Evolutionary conservation across 2,888 invertebrate species (phyloP), one percentile per base, ranked within the genome.

Genomic region (Eupithecia exiguata): DNA sequence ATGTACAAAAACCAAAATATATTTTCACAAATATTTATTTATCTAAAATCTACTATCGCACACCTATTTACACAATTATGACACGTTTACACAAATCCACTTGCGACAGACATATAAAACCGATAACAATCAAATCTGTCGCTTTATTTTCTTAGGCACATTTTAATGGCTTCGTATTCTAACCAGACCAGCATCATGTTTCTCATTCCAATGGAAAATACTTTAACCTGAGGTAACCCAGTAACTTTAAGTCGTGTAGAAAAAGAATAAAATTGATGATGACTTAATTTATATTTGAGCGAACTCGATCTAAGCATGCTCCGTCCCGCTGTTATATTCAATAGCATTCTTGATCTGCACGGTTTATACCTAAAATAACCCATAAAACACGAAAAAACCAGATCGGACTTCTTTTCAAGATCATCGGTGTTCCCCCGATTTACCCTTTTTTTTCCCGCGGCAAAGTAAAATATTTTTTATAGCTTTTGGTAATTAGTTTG

Each of bases 91-190:
- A 75, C 68, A 25, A n/a, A 70, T 63, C 69, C 66, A 18, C 35
- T 83, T 82, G 82, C 74, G 82, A 81, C 81, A 81, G 79, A 76
- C 7, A 40, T 38, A 66, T 40, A 66, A 21, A 66, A 66, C 40
- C 66, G 40, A 40, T 66, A 36, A 25, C 12, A 58, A 58, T 25
- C n/a, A 2, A 65, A n/a, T n/a, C 36, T 65, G 36, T 36, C 18
- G 36, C 36, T 65, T n/a, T 38, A 12, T 12, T 10, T 36, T 63
- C 35, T 38, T 36, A 18, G n/a, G n/a, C 35, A n/a, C 63, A n/a
- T 36, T n/a, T 36, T 12, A 36, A 36, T 38, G 63, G 21, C 38
- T n/a, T 36, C 36, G n/a, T 18, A 7, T 6, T 18, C 35, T 18
- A 62, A 9, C 18, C 14, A 18, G 35, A 62, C 30, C 35, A 35